Base-by-base conservation (phyloP, 64 coral and sea anemone genomes). In the Stylophora pistillata region DNA sequence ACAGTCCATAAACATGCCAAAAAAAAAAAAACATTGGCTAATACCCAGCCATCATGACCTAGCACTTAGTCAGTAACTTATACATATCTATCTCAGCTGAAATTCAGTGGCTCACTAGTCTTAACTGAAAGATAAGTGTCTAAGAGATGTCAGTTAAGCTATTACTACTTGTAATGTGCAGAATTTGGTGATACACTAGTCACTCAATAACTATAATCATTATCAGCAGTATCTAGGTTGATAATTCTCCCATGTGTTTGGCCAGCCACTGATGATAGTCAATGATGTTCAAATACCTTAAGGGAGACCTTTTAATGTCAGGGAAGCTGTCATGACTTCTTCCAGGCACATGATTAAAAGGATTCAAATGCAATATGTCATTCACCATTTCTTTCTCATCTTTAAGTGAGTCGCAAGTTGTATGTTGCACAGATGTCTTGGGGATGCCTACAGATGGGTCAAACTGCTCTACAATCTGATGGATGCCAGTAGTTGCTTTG, bases 381-480 rank as follows among this genome's bases (percentile, higher is more conserved):
- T 26, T 60, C 5, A 94, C 74, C 87, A 94, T 86, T 76, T 86
- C 87, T 55, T 86, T 94, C 47, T 94, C 92, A 89, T 94, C 92
- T 89, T 82, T 69, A 25, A 89, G 60, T 18, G 86, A 86, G n/a
- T 90, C 82, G 17, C 82, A 41, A 16, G 78, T 89, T 18, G 87
- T 92, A 70, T 94, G 92, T 54, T 89, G 79, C 10, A 78, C 81
- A 30, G 93, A 90, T 73, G 27, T 41, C 55, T 86, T 59, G 56
- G 86, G 82, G 59, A 94, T 90, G 53, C 66, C 55, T 64, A 63
- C 29, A 71, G 79, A 79, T 20, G 34, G 2, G 30, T 87, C 93
- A 87, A 89, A 87, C 23, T 78, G 56, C 72, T 90, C 18, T 60
- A 31, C 74, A 29, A 94, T 56, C 15, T 86, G 14, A 15, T 79